These are phyloP conservation scores for Latrodectus hesperus DNA, from an alignment of 2,888 invertebrate species.

Conservation along the genomic window DNA sequence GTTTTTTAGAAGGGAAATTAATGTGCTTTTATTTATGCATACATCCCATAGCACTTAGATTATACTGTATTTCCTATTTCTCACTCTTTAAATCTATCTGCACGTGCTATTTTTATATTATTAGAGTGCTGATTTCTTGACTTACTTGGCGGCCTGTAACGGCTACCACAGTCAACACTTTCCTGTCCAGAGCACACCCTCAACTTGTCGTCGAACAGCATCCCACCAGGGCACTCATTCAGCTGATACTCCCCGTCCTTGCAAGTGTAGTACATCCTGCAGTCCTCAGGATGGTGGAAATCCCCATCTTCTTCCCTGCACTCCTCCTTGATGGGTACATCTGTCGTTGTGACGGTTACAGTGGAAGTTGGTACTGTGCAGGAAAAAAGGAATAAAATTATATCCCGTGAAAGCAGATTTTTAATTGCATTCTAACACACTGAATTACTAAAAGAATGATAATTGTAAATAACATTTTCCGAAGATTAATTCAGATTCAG, in stretches of 20 bases:
- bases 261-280: conserved; percentile 52
- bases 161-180: conserved; percentile 36
- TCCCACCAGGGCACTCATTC: conserved; percentile 51
- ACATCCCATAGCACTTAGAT: too few species aligned
- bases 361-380: background rate
- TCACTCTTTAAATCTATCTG: background rate
- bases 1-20: too few species aligned
- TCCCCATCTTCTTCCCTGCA: conserved; percentile 62
- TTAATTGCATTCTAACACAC: too few species aligned
- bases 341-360: conserved; percentile 6
- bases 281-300: conserved; percentile 42
- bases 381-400: background rate
- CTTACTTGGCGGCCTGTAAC: conserved; percentile 38
- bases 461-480: too few species aligned
- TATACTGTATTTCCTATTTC: too few species aligned
- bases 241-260: conserved; percentile 50
- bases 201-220: conserved; percentile 42
- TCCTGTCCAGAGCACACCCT: conserved; percentile 49
- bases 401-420: too few species aligned
- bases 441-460: too few species aligned
- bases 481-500: too few species aligned
- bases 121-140: background rate
- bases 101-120: background rate
- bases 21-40: too few species aligned
- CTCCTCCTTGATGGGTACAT: conserved; percentile 39